These are phyloP conservation scores for Cossypha niveicapilla DNA, from an alignment of 2,797 vertebrate species.

Conservation along the genomic window DNA sequence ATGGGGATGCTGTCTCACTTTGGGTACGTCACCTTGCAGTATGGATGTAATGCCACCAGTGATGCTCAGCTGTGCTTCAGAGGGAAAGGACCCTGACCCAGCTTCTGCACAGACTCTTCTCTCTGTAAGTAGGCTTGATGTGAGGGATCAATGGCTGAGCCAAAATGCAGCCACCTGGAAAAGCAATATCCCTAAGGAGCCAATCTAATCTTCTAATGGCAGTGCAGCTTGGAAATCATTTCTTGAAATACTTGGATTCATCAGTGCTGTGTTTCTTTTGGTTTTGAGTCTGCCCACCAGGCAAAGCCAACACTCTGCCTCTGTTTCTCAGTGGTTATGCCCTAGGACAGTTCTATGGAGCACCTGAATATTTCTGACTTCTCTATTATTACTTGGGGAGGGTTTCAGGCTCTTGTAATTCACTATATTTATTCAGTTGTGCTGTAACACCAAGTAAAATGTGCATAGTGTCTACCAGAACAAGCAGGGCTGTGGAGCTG, in stretches of 20 bases:
- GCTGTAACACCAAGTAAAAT: background rate
- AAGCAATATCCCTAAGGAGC: background rate
- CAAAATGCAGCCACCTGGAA: background rate
- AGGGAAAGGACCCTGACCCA: background rate
- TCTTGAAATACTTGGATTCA: background rate
- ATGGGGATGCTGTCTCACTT: background rate
- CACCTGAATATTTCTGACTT: background rate
- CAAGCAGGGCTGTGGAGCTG: background rate
- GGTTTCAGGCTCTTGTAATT: background rate
- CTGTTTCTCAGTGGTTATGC: background rate
- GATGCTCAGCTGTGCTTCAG: background rate
- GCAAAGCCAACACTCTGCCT: background rate
- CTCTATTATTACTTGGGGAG: background rate
- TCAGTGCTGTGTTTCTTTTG: background rate
- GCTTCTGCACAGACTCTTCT: background rate
- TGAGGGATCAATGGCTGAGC: background rate
- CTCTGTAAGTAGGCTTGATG: background rate
- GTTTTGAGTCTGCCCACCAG: background rate
- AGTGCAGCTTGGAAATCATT: background rate
- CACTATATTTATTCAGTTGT: background rate
- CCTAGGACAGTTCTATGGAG: background rate
- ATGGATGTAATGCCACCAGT: accelerated
- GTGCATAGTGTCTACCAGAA: background rate
- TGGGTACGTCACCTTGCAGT: background rate
- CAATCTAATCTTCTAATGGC: background rate